phyloP scores from a whole-genome alignment of 2,113 vertebrate species.

The Lasiurus cinereus region DNA sequence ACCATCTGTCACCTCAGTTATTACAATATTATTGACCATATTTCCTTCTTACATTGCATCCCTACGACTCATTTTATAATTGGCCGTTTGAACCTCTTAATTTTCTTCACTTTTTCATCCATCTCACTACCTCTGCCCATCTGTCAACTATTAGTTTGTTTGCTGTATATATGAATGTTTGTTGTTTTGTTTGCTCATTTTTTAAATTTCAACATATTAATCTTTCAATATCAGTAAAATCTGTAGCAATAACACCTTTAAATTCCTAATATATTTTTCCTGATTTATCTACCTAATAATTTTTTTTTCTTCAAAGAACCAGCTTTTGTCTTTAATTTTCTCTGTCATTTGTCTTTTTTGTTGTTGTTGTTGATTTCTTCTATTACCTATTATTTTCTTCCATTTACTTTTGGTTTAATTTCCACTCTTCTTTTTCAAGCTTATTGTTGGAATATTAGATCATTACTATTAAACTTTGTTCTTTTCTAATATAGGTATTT shows the following conservation, averaged over 20 bases:
- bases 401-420: conserved; percentile 13
- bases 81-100: neutral
- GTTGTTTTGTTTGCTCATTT: neutral
- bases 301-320: neutral
- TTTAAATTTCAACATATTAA: neutral
- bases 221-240: neutral
- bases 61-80: neutral
- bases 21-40: neutral
- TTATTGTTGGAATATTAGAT: neutral
- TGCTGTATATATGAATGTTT: neutral
- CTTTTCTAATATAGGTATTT: neutral
- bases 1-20: neutral
- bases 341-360: neutral
- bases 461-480: neutral
- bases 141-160: neutral
- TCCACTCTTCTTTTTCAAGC: neutral
- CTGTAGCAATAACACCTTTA: neutral
- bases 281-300: neutral
- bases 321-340: conserved; percentile 6
- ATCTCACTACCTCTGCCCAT: neutral
- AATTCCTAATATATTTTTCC: neutral
- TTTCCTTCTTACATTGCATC: neutral
- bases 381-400: neutral
- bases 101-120: neutral
- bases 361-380: neutral